Base-by-base conservation (phyloP, 2,113 vertebrate genomes). In the Cottus gobio region DNA sequence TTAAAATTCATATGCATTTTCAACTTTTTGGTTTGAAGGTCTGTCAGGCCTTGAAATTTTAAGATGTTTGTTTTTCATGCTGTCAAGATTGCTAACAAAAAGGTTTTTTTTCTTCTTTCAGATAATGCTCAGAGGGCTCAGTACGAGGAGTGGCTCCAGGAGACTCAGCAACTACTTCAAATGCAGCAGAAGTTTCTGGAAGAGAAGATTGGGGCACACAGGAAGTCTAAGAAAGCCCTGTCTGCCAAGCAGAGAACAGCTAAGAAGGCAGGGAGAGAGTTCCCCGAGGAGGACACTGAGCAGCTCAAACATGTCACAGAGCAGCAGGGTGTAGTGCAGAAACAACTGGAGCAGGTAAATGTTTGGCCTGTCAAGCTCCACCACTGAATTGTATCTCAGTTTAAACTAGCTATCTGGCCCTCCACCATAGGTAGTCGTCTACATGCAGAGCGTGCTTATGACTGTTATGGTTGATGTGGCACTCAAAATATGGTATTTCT, bases 131-230 rank as follows among this genome's bases (percentile, higher is more conserved):
- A 99, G 72, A 97, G 95, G 87, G 96, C 97, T 79, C 97, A 99
- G 82, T 99, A 99, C 4, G 98, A 99, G 79, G 98, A 99, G 72
- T 99, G 98, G 98, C 97, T 99, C 57, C 97, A 98, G 83, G 97
- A 99, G 66, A 99, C 98, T 22, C 98, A 99, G 54, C 97, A 98
- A 26, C 97, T 99, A 81, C 97, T 99, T 89, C 98, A 99, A 90
- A 98, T 99, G 96, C 98, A 99, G 57, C 98, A 99, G 93, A 99
- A 98, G 88, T 98, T 97, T 91, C 96, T 99, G 26, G 98, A 99
- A 91, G 98, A 99, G 31, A 97, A 99, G 91, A 99, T 99, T 10
- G 98, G 97, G 22, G 96, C 96, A 2, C 97, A 99, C 89, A 96
- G 98, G 76, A 99, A 99, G 92, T 99, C 98, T 10, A 99, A 99